Percentiles rank a stretch among this genome's conserved stretches.
phyloP scores from a whole-genome alignment of 1,140 invertebrate genomes.

The Diploscapter pachys region DNA sequence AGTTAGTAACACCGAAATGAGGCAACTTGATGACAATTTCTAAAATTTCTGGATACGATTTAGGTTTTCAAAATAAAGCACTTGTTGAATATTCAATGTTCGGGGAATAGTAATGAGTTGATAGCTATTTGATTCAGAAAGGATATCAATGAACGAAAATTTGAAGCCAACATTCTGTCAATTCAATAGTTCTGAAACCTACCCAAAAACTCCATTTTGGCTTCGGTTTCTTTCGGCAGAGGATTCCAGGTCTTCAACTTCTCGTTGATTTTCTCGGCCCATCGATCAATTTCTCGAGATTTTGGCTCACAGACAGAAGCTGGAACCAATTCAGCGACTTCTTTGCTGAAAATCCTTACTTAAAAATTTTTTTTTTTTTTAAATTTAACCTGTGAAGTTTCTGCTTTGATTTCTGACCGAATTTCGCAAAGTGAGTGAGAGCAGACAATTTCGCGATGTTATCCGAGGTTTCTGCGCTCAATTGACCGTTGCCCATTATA shows the following conservation, averaged over 20 bases:
- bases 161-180: no score
- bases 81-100: no score
- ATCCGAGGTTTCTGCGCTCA: slow-evolving; percentile 63
- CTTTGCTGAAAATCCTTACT: slow-evolving; percentile 1
- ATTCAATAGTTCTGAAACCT: background rate
- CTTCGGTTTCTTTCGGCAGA: slow-evolving; percentile 1
- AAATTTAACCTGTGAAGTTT: background rate
- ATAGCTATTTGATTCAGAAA: no score
- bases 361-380: slow-evolving; percentile 2
- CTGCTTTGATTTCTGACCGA: background rate
- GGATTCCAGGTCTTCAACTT: background rate
- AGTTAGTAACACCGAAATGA: no score
- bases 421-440: slow-evolving; percentile 9
- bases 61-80: no score
- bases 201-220: slow-evolving; percentile 12
- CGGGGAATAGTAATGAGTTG: no score
- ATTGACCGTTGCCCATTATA: slow-evolving; percentile 75
- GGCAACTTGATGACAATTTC: no score
- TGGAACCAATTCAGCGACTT: background rate
- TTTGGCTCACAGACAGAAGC: slow-evolving; percentile 4
- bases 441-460: slow-evolving; percentile 24
- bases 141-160: no score
- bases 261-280: slow-evolving; percentile 6
- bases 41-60: no score
- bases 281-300: background rate